phyloP scores from a whole-genome alignment of 2,113 vertebrate species.

The Phaetusa simplex region DNA sequence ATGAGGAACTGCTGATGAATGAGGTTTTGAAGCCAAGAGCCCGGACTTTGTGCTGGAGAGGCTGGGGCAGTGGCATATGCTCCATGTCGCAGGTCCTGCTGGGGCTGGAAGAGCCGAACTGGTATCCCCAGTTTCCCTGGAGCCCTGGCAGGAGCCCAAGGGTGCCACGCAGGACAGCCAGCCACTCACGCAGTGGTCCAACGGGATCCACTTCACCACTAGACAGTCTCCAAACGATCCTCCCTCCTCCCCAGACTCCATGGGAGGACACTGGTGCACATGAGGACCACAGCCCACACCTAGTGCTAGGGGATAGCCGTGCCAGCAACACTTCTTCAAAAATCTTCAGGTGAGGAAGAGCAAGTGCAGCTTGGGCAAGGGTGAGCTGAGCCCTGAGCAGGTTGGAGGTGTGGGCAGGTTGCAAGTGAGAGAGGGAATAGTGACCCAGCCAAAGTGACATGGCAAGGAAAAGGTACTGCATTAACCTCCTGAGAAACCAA shows the following conservation, averaged over 20 bases:
- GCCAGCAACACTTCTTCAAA: background rate
- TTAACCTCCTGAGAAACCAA: background rate
- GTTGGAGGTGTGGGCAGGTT: background rate
- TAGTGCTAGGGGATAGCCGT: rapidly evolving
- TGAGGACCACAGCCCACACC: background rate
- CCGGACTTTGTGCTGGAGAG: background rate
- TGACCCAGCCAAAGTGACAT: background rate
- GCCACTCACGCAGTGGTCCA: rapidly evolving
- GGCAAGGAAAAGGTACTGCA: background rate
- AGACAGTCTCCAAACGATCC: background rate
- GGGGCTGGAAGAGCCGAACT: background rate
- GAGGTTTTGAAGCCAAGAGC: background rate
- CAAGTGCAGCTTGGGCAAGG: background rate
- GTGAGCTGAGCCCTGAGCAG: background rate
- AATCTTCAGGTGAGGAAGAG: background rate
- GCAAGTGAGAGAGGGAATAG: background rate
- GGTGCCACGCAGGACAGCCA: rapidly evolving
- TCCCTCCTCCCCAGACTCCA: background rate
- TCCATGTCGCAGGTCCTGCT: background rate
- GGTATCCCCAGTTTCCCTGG: background rate
- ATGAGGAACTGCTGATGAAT: slow-evolving; percentile 7
- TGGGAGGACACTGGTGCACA: rapidly evolving
- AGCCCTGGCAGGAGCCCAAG: background rate
- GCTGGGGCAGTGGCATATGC: background rate
- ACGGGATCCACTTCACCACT: background rate